phyloP scores from a whole-genome alignment of 2,113 vertebrate species.

The Opisthocomus hoazin region DNA sequence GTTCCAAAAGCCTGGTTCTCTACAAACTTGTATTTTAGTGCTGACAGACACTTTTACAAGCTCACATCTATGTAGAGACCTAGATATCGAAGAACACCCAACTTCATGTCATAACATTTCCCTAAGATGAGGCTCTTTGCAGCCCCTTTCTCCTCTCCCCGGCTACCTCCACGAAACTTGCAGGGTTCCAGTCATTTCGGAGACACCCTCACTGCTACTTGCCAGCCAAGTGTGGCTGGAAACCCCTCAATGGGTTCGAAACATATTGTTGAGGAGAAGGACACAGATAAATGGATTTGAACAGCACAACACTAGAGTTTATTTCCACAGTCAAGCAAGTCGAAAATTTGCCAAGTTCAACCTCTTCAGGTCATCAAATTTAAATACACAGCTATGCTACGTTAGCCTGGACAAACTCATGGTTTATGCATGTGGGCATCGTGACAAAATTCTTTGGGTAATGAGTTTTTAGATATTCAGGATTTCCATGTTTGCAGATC shows the following conservation, averaged over 20 bases:
- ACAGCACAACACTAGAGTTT: neutral
- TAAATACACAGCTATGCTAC: neutral
- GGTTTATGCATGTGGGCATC: neutral
- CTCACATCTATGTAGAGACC: neutral
- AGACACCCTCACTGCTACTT: rapidly evolving
- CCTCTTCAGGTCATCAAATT: neutral
- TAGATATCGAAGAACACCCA: neutral
- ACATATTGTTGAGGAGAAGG: neutral
- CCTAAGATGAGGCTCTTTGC: neutral
- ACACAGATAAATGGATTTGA: neutral
- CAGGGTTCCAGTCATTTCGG: neutral
- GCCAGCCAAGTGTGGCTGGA: neutral
- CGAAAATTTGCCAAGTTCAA: neutral
- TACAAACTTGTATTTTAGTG: neutral
- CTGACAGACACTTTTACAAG: neutral
- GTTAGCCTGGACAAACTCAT: neutral
- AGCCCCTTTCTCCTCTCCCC: neutral
- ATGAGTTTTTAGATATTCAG: neutral
- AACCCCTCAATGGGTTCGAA: neutral
- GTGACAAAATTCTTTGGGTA: neutral
- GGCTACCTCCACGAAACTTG: neutral
- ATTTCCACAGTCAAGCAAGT: neutral
- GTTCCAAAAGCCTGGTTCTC: neutral
- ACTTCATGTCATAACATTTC: neutral
- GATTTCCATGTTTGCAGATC: neutral